Base-by-base conservation (phyloP, 1,140 invertebrate species). In the Hestina assimilis region DNA sequence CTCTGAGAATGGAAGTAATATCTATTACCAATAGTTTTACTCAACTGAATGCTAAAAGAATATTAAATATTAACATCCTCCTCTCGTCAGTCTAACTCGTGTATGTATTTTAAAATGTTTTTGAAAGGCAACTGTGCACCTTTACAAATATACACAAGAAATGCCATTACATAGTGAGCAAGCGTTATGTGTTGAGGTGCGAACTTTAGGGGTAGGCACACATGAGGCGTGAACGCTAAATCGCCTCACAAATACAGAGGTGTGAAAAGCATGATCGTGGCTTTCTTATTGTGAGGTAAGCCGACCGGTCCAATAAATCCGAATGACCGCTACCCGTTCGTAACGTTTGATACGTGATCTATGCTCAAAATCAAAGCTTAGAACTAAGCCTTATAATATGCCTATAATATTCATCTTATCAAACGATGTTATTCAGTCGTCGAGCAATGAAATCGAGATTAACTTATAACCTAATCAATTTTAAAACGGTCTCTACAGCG, bases 211-310 rank as follows among this genome's bases (percentile, higher is more conserved):
- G 81, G 79, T 83, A 75, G 72, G 65, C 65, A 82, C 64, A 84
- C 75, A 78, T 54, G 50, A 82, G 79, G 82, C 76, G 84, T 87
- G 72, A 84, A 85, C 67, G 74, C 78, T 87, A 87, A 87, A 76
- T 63, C 67, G 52, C 53, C 57, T 62, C 54, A 69, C 83, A 84
- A 87, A 87, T 80, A 87, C 71, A 48, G 72, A 87, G 81, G 84
- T 87, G 84, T 87, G 84, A 87, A 87, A 87, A 85, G 84, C 59
- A 58, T 62, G 58, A 66, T 71, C 70, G 76, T 71, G 66, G 63
- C 53, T 61, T 61, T 74, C 72, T 80, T 77, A 76, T 79, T 82
- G 69, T 75, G 53, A 63, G 68, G 69, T 83, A 83, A 83, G 75
- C 78, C 69, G 79, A 74, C 74, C 67, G 65, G 60, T 75, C 54